These are phyloP conservation scores for Bombus consobrinus DNA, from an alignment of 1,140 invertebrate genomes.

Conservation along the genomic window DNA sequence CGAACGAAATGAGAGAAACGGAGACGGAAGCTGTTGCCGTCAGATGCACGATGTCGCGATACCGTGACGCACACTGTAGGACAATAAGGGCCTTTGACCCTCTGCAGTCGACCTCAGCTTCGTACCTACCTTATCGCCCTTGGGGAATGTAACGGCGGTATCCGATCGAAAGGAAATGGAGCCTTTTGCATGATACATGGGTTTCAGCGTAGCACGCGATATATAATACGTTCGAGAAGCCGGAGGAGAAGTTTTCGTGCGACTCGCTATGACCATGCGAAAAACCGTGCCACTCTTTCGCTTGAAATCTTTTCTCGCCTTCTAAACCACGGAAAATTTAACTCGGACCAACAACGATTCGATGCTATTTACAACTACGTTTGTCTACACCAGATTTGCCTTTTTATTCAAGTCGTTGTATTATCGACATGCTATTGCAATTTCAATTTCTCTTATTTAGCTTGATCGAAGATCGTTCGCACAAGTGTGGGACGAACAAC, in stretches of 20 bases:
- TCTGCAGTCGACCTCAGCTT: constrained; percentile 8
- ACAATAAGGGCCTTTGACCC: constrained; percentile 39
- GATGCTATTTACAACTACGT: neutral
- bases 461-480: constrained; percentile 35
- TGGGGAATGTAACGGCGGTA: constrained; percentile 9
- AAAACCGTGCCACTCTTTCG: neutral
- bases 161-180: constrained; percentile 45
- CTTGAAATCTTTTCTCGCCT: constrained; percentile 10
- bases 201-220: constrained; percentile 17
- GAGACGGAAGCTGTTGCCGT: neutral
- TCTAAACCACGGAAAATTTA: neutral
- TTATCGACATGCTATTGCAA: neutral
- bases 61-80: constrained; percentile 15
- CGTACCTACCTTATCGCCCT: constrained; percentile 40
- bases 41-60: constrained; percentile 50
- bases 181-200: constrained; percentile 31
- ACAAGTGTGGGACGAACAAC: neutral
- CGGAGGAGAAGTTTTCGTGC: constrained; percentile 17
- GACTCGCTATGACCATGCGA: constrained; percentile 12
- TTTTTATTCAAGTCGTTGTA: neutral
- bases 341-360: neutral
- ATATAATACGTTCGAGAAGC: neutral
- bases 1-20: neutral
- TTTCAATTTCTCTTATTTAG: constrained; percentile 34
- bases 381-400: neutral